Percentiles rank a stretch among this genome's conserved stretches.
These are phyloP conservation scores for Dolichotis patagonum DNA, from an alignment of 2,113 vertebrate genomes.

Conservation along the genomic window DNA sequence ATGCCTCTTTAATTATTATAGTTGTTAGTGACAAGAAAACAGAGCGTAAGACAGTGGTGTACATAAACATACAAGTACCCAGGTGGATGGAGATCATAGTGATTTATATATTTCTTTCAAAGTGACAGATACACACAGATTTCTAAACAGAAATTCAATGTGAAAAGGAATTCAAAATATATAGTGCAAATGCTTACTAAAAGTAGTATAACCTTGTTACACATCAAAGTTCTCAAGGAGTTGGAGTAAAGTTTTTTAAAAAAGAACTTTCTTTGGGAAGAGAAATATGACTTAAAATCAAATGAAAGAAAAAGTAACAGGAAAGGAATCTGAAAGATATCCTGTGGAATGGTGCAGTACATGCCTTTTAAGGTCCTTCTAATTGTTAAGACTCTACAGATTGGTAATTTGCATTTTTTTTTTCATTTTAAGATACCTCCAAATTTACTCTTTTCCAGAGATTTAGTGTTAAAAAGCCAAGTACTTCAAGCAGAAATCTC, in stretches of 20 bases:
- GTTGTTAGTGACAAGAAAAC: not conserved
- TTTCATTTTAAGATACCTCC: not conserved
- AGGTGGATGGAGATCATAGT: not conserved
- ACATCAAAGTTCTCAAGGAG: not conserved
- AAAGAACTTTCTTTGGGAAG: not conserved
- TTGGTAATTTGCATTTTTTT: not conserved
- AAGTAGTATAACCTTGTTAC: not conserved
- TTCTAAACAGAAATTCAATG: not conserved
- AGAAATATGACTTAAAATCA: constrained; percentile 47
- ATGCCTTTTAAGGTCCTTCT: not conserved
- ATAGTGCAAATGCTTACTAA: not conserved
- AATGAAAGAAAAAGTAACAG: not conserved
- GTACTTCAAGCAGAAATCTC: not conserved
- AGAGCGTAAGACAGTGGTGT: not conserved
- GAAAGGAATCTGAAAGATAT: not conserved
- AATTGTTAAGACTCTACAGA: constrained; percentile 21
- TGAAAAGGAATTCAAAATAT: not conserved
- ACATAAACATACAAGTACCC: not conserved
- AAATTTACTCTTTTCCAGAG: not conserved
- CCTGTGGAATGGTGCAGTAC: not conserved
- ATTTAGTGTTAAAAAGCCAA: not conserved
- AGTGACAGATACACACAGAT: not conserved
- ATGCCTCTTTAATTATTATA: not conserved
- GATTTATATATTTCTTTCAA: not conserved
- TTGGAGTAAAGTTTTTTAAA: not conserved